Evolutionary conservation across 2,797 vertebrate genomes (phyloP).

Genomic region (Poecile montanus): DNA sequence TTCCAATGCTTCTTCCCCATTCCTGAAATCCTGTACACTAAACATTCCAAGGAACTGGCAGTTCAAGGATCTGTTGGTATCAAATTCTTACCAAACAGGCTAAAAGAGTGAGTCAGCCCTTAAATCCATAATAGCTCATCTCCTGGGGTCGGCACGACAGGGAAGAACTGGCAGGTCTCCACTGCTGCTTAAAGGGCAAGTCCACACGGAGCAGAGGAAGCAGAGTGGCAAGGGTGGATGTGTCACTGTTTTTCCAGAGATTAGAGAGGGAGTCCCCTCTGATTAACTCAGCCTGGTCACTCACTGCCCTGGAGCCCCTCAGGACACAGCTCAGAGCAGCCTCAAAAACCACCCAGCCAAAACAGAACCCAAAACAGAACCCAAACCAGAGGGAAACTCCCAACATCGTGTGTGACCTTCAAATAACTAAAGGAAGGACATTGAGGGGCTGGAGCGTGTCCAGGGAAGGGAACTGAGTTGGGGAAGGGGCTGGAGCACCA

Average conservation of each 20-base stretch:
- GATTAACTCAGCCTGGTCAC: not conserved
- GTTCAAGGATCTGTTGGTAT: not conserved
- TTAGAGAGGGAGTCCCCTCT: not conserved
- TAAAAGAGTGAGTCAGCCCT: not conserved
- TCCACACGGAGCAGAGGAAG: not conserved
- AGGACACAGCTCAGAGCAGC: not conserved
- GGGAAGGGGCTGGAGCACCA: not conserved
- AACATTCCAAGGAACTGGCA: not conserved
- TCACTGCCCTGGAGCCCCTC: not conserved
- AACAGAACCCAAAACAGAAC: not conserved
- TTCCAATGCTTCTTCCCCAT: not conserved
- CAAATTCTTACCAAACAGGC: not conserved
- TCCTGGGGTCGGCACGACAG: not conserved
- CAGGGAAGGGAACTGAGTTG: accelerated
- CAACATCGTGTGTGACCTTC: not conserved
- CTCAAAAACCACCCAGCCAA: not conserved
- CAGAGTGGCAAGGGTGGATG: not conserved
- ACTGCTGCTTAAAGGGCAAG: not conserved
- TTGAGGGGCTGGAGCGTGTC: accelerated
- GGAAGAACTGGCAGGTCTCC: not conserved
- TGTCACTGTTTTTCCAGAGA: not conserved
- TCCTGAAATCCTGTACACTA: not conserved
- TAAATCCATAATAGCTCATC: not conserved
- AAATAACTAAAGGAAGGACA: not conserved
- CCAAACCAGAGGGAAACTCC: not conserved